Percentiles rank a stretch among this genome's conserved stretches.
phyloP scores from a whole-genome alignment of 2,888 invertebrate species.

The Dryobotodes eremita region DNA sequence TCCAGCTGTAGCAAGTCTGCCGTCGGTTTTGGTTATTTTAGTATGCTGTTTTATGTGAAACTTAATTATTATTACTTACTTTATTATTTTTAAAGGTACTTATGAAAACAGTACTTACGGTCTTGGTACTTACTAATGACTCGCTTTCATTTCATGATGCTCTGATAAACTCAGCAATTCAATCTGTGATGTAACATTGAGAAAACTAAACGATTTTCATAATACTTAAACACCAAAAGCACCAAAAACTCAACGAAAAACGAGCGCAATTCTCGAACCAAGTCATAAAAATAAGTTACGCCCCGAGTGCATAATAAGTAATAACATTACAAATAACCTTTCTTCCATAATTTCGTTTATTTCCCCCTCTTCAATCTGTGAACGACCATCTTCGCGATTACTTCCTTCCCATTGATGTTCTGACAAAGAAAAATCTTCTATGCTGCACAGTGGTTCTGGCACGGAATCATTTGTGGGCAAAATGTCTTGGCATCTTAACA shows the following conservation, averaged over 20 bases:
- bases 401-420: slow-evolving; percentile 60
- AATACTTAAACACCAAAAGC: not conserved
- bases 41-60: not conserved
- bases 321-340: slow-evolving; percentile 50
- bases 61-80: not conserved
- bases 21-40: not conserved
- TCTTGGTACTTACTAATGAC: no score
- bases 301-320: slow-evolving; percentile 46
- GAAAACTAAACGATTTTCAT: not conserved
- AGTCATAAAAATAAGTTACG: slow-evolving; percentile 36
- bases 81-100: not conserved
- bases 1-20: slow-evolving; percentile 11
- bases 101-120: no score
- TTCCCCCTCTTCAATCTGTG: slow-evolving; percentile 54
- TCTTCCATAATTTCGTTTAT: slow-evolving; percentile 53
- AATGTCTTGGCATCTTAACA: slow-evolving; percentile 49
- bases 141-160: not conserved
- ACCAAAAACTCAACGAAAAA: slow-evolving; percentile 6
- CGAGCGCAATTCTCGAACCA: slow-evolving; percentile 1
- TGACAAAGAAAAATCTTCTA: slow-evolving; percentile 59
- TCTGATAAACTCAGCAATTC: no score
- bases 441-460: slow-evolving; percentile 32
- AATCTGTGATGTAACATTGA: not conserved
- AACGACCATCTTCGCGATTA: slow-evolving; percentile 52
- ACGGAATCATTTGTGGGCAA: slow-evolving; percentile 56